phyloP scores from a whole-genome alignment of 2,113 vertebrate species.

The Orycteropus afer region DNA sequence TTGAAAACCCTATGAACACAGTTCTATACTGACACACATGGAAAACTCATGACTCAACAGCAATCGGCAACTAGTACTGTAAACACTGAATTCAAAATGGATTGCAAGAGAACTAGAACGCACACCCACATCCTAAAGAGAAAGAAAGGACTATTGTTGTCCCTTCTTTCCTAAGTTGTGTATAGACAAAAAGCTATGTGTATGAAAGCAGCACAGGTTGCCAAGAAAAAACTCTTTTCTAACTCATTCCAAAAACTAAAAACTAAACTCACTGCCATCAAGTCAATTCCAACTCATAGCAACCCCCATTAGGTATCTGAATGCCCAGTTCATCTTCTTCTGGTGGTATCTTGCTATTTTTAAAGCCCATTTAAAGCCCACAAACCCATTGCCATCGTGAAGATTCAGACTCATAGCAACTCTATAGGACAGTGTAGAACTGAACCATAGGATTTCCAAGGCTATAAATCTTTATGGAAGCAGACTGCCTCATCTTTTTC shows the following conservation, averaged over 20 bases:
- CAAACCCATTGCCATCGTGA: too few species aligned
- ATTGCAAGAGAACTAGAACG: not conserved
- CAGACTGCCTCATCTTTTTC: too few species aligned
- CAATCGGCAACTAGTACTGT: not conserved
- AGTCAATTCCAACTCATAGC: too few species aligned
- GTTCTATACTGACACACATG: not conserved
- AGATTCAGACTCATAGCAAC: too few species aligned
- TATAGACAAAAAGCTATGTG: not conserved
- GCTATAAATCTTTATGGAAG: too few species aligned
- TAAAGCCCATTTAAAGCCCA: too few species aligned
- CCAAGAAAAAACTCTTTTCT: conserved; percentile 3
- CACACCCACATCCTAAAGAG: not conserved
- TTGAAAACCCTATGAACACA: not conserved
- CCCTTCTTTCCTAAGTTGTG: not conserved
- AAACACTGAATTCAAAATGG: not conserved
- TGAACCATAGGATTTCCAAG: too few species aligned
- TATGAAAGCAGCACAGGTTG: not conserved
- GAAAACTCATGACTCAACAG: not conserved
- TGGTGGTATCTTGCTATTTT: not conserved
- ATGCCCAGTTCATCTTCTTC: not conserved
- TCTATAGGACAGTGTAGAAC: too few species aligned
- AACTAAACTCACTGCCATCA: too few species aligned
- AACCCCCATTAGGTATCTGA: not conserved
- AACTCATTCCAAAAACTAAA: too few species aligned
- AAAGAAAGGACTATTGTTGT: not conserved